phyloP scores from a whole-genome alignment of 2,113 vertebrate genomes.

The Microtus richardsoni region DNA sequence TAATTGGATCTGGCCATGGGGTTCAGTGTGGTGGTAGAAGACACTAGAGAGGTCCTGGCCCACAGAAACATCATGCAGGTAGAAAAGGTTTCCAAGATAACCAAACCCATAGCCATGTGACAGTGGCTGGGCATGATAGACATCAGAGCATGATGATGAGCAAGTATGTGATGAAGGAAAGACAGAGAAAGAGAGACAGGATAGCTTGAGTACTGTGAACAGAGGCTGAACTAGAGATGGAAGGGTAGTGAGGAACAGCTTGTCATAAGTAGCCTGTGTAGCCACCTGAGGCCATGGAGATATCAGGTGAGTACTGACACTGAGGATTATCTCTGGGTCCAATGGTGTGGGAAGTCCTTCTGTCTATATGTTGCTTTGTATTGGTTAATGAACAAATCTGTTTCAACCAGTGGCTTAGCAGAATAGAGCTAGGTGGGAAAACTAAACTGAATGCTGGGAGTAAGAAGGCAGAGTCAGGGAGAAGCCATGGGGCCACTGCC shows the following conservation, averaged over 20 bases:
- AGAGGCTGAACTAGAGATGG: background rate
- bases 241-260: background rate
- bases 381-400: too few species aligned
- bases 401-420: too few species aligned
- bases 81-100: background rate
- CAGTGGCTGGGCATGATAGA: background rate
- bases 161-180: background rate
- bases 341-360: too few species aligned
- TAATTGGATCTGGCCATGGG: background rate
- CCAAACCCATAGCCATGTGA: background rate
- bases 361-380: too few species aligned
- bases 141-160: background rate
- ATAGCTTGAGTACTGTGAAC: background rate
- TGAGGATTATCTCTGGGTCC: background rate
- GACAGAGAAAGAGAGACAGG: background rate
- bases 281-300: background rate
- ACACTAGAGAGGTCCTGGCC: background rate
- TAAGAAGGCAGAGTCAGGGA: too few species aligned
- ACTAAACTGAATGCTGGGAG: too few species aligned
- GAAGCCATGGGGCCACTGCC: too few species aligned
- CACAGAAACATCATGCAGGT: background rate
- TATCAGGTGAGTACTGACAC: rapidly evolving
- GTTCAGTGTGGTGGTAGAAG: background rate
- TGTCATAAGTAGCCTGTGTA: background rate
- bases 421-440: too few species aligned